Conservation (phyloP, 2,888 invertebrate genomes). For the Phortica magna region DNA sequence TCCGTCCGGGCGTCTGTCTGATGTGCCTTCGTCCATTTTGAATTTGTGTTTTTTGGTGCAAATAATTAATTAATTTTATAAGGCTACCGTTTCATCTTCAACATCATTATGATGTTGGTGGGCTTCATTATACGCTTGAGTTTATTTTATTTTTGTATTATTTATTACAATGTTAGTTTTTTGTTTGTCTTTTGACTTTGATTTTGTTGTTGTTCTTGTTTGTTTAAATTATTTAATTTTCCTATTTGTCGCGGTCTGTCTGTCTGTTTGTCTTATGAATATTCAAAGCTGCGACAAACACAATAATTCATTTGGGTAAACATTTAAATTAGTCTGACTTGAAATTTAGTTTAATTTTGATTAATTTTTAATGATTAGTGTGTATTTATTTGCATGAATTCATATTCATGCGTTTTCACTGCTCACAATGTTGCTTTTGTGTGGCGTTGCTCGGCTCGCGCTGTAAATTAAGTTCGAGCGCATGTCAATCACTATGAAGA, state of each 20-base stretch:
- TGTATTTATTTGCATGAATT: constrained; percentile 23
- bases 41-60: constrained; percentile 53
- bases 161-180: constrained; percentile 64
- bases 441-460: neutral
- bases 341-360: constrained; percentile 49
- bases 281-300: constrained; percentile 53
- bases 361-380: constrained; percentile 63
- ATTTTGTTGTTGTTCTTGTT: constrained; percentile 44
- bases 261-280: constrained; percentile 51
- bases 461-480: neutral
- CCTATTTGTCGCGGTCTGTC: neutral
- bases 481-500: neutral
- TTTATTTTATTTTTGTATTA: constrained; percentile 30
- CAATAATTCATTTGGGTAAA: constrained; percentile 61
- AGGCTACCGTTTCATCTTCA: constrained; percentile 39
- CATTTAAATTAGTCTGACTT: constrained; percentile 66
- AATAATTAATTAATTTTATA: constrained; percentile 71
- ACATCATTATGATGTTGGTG: constrained; percentile 36
- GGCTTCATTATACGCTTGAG: constrained; percentile 44
- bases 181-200: constrained; percentile 22
- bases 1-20: constrained; percentile 49
- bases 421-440: neutral
- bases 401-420: neutral
- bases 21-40: too few relatives aligned
- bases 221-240: constrained; percentile 31